phyloP scores from a whole-genome alignment of 1,140 invertebrate species.

The Plodia interpunctella region DNA sequence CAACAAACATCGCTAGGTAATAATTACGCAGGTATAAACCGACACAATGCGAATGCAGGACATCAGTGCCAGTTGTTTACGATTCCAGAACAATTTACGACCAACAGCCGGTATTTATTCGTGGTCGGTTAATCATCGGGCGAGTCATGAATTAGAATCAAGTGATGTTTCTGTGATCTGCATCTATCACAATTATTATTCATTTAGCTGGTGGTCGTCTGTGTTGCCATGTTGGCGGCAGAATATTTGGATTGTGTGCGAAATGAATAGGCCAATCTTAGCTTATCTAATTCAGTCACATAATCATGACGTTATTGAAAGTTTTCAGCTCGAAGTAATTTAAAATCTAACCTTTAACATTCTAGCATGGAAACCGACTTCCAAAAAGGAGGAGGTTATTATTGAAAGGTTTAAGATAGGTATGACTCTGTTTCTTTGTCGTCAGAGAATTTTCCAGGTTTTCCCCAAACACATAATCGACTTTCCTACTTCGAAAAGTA shows the following conservation, averaged over 20 bases:
- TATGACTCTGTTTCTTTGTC: too few species aligned
- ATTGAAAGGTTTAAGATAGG: too few species aligned
- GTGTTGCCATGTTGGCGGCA: not conserved
- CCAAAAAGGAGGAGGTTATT: too few species aligned
- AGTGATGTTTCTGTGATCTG: slow-evolving; percentile 23
- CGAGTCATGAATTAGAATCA: slow-evolving; percentile 33
- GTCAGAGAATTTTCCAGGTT: too few species aligned
- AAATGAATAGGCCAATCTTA: too few species aligned
- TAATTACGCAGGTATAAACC: slow-evolving; percentile 8
- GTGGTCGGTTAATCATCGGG: slow-evolving; percentile 24
- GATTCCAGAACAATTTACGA: slow-evolving; percentile 12
- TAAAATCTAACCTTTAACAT: too few species aligned
- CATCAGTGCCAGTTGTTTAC: slow-evolving; percentile 10
- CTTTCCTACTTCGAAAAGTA: too few species aligned
- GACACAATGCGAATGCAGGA: slow-evolving; percentile 13
- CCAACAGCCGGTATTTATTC: slow-evolving; percentile 9
- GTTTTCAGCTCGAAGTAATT: too few species aligned
- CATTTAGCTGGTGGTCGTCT: slow-evolving; percentile 10
- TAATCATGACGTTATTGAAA: too few species aligned
- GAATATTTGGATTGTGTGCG: not conserved
- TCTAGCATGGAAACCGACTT: too few species aligned
- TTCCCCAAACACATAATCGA: too few species aligned
- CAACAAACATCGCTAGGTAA: not conserved
- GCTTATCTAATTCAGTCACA: too few species aligned
- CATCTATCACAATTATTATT: slow-evolving; percentile 17